Evolutionary conservation across 2,113 vertebrate genomes (phyloP).

Genomic region (Antigone vipio): DNA sequence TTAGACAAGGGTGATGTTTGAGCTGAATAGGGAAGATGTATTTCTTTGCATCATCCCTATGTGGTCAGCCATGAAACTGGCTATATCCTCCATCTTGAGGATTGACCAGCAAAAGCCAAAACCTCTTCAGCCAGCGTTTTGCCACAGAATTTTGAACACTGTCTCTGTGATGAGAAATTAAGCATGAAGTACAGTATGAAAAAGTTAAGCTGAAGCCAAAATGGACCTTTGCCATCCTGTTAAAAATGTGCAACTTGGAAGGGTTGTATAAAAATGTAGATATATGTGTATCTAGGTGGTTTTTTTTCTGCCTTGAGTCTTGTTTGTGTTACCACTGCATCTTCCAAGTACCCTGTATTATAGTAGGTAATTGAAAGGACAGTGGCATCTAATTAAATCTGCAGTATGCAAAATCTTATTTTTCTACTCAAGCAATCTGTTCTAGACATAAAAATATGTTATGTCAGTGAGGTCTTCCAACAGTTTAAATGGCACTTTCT

Average conservation of each 20-base stretch:
- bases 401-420: not conserved
- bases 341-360: not conserved
- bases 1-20: not conserved
- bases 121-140: not conserved
- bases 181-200: not conserved
- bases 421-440: not conserved
- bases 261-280: not conserved
- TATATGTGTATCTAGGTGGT: rapidly evolving
- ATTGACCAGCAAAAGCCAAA: not conserved
- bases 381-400: not conserved
- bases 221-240: not conserved
- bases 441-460: not conserved
- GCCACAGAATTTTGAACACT: not conserved
- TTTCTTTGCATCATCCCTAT: not conserved
- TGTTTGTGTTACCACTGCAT: not conserved
- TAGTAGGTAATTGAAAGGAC: not conserved
- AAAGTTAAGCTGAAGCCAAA: not conserved
- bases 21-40: not conserved
- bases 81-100: not conserved
- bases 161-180: not conserved
- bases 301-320: not conserved
- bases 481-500: not conserved
- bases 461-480: not conserved
- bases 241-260: not conserved
- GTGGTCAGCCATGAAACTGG: not conserved